Evolutionary conservation across 2,888 invertebrate genomes (phyloP), one percentile per base, ranked within the genome.

Genomic region (Melieria crassipennis): DNA sequence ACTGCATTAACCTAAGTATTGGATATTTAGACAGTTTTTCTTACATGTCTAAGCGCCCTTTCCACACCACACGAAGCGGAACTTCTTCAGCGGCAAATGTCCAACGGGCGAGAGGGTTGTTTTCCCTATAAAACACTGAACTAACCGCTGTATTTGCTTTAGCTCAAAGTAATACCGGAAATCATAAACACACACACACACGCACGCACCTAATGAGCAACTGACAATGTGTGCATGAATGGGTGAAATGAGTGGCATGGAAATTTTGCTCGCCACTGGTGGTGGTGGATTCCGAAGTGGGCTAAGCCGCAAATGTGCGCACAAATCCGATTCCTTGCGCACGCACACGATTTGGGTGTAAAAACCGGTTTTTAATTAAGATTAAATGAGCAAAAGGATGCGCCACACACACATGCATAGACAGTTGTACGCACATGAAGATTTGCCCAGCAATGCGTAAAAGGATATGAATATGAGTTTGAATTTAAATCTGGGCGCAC

Each of bases 301-400:
- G 70, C 65, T 70, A 70, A 70, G 70, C 70, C 70, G 55, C 70
- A 70, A 70, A 64, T 70, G 58, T 61, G 46, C 42, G 61, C 61
- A 61, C 61, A 43, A 45, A 61, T 61, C 61, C 45, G 61, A 42
- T 43, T 61, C 45, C 61, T 61, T 61, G 30, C 30, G 3, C 30
- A 30, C 30, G 30, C 30, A 30, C 30, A 30, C 67, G 67, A 67
- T 69, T 63, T 75, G 65, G 73, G 74, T 73, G 73, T 71, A 69
- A 72, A 81, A 83, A 83, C 83, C 82, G 83, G 83, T 83, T 83
- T 80, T 82, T 83, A 83, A 83, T 83, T 83, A 83, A 83, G 83
- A 83, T 83, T 83, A 83, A 83, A 83, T 82, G 79, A 80, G 81
- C 52, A 66, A 69, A 55, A 65, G 45, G 9, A 60, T 63, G 42